These are phyloP conservation scores for Mizuhopecten yessoensis DNA, from an alignment of 1,140 invertebrate genomes.

Conservation along the genomic window DNA sequence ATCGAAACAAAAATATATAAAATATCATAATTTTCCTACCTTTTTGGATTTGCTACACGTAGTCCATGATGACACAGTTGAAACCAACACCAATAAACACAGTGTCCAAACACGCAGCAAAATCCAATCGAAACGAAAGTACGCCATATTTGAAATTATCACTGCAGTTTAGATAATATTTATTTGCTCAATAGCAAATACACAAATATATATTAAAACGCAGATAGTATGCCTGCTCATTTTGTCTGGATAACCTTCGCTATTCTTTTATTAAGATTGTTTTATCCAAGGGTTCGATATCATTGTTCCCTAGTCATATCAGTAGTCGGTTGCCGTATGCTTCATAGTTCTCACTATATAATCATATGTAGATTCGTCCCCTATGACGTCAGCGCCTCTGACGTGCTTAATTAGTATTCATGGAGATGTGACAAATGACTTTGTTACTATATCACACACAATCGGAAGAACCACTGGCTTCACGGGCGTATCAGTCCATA, in stretches of 20 bases:
- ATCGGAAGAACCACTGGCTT: background rate
- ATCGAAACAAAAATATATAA: too few species aligned
- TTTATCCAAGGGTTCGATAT: too few species aligned
- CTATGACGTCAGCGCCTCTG: background rate
- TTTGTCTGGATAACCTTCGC: too few species aligned
- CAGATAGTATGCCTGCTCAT: too few species aligned
- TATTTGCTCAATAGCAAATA: background rate
- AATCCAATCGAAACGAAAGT: background rate
- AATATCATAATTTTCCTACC: background rate
- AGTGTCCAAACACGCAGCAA: background rate
- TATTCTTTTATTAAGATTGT: too few species aligned
- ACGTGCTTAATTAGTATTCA: background rate
- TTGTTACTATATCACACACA: background rate
- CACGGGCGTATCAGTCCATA: background rate
- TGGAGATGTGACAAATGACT: background rate
- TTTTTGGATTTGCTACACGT: background rate
- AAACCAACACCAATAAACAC: background rate
- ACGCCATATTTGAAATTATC: background rate
- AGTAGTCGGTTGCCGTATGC: too few species aligned
- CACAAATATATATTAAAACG: too few species aligned
- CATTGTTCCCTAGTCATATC: too few species aligned
- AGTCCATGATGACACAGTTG: constrained; percentile 4
- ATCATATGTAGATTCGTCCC: background rate
- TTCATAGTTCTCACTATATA: too few species aligned
- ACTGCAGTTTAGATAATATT: background rate